Evolutionary conservation across 1,140 invertebrate species (phyloP), one percentile per base, ranked within the genome.

Genomic region (Euwallacea fornicatus): DNA sequence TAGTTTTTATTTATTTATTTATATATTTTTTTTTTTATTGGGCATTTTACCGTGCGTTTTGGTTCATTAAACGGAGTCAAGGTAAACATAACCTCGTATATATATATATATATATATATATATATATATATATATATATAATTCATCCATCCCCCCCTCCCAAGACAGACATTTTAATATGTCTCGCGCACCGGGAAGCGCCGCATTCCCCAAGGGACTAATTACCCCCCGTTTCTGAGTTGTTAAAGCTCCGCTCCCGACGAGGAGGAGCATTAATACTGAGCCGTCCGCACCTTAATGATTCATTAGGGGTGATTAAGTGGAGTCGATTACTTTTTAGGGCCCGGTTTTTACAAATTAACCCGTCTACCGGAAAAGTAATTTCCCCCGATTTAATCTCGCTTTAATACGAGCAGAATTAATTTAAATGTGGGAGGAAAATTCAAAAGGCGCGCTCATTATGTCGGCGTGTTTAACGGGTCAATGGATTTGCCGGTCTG

Each of bases 231-330:
- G 55, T 58, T 74, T 72, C 69, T 33, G 56, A 50, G 73, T 74
- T 74, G 73, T 74, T 75, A 75, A 75, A 73, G 63, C 70, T 73
- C 71, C 71, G 65, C 74, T 60, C 53, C 74, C 66, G 72, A 74
- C 58, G 66, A 68, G 44, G n/a, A 58, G 73, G 71, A 71, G 74
- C 74, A 77, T 77, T 77, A 77, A 75, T 75, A 73, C 68, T 42
- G 72, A 69, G 47, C 73, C 73, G 73, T 74, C 75, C 74, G 72
- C 72, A 73, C 75, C 73, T 77, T 77, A 77, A 78, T 76, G 77
- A 78, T 75, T 77, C 77, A 77, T 78, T 78, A 78, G 73, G 70
- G 73, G 67, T 70, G 73, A 78, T 78, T 78, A 76, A 76, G 60
- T 67, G n/a, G 73, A 68, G 46, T 43, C 68, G 68, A 68, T 68